Evolutionary conservation across 2,797 vertebrate species (phyloP), one percentile per base, ranked within the genome.

Genomic region (Chrysolophus pictus): DNA sequence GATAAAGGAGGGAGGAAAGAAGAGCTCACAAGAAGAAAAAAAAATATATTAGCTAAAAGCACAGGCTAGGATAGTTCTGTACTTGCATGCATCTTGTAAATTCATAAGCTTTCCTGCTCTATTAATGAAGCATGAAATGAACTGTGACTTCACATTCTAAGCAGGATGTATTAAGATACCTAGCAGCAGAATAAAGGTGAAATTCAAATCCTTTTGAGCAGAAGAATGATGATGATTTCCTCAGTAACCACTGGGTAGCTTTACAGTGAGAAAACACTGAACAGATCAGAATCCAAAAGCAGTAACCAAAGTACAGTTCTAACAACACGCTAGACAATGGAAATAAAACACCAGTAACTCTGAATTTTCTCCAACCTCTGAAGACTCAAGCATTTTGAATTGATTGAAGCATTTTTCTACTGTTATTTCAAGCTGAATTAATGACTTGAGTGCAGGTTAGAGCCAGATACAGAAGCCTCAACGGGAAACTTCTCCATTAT

Each of bases 101-200:
- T 59, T 42, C 26, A 31, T 8, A 56, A 46, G 35, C 26, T 75
- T 72, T 63, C 24, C 33, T 75, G 12, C 71, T 85, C 13, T 65
- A 6, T 64, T 87, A 93, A 91, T 23, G 62, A 83, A 78, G 73
- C 59, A 59, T 93, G 55, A 90, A 95, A 86, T 72, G 35, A 91
- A 35, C 59, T 51, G 58, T 71, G 41, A 68, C 44, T 83, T 80
- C 9, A 39, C 67, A 55, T 77, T 75, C 46, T 65, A 65, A 74
- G 37, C 33, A 65, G 58, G 41, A 35, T 49, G 7, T 41, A 31
- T 49, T 93, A 69, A 84, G 71, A 73, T 76, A 56, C n/a, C 14
- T 67, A 35, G n/a, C 0, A 14, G 59, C 41, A 59, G 73, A 88
- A 78, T 26, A 3, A 91, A 72, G 42, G 55, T 71, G 58, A 77